Conservation (phyloP, 2,797 vertebrate species). For the Macropus fuliginosus region DNA sequence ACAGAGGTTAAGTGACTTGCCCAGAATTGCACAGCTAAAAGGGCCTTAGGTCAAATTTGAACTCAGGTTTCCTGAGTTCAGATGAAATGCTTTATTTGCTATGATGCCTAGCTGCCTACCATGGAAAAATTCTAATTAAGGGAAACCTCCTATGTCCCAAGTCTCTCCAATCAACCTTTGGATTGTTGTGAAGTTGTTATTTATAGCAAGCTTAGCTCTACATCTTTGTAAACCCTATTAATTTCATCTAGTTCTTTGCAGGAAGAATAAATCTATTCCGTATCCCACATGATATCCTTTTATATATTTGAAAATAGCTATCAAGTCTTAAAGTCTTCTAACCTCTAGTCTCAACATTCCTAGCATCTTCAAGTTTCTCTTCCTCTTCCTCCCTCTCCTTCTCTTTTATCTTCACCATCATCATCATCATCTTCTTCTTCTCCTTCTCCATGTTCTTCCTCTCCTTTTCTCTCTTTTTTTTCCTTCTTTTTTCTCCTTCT, state of each 20-base stretch:
- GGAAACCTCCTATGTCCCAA: background rate
- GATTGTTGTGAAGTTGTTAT: background rate
- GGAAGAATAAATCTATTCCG: background rate
- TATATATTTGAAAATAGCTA: background rate
- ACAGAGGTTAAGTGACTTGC: background rate
- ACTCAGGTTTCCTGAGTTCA: background rate
- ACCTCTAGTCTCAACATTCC: background rate
- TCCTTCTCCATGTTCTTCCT: too few relatives aligned
- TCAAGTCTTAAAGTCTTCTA: background rate
- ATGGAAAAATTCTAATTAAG: background rate
- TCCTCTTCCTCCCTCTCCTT: background rate
- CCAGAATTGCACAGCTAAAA: background rate
- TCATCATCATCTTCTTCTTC: too few relatives aligned
- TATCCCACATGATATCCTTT: background rate
- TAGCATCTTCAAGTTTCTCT: background rate
- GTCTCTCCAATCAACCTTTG: background rate
- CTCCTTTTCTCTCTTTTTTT: too few relatives aligned
- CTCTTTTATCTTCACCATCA: background rate
- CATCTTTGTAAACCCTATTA: background rate
- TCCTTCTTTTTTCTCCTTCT: too few relatives aligned
- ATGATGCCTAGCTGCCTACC: background rate
- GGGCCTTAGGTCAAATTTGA: background rate
- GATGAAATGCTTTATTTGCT: background rate
- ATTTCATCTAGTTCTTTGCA: background rate
- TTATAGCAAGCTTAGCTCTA: background rate